Percentiles rank a stretch among this genome's conserved stretches.
Evolutionary conservation across 2,888 invertebrate species (phyloP).

Genomic region (Pseudococcus viburni): DNA sequence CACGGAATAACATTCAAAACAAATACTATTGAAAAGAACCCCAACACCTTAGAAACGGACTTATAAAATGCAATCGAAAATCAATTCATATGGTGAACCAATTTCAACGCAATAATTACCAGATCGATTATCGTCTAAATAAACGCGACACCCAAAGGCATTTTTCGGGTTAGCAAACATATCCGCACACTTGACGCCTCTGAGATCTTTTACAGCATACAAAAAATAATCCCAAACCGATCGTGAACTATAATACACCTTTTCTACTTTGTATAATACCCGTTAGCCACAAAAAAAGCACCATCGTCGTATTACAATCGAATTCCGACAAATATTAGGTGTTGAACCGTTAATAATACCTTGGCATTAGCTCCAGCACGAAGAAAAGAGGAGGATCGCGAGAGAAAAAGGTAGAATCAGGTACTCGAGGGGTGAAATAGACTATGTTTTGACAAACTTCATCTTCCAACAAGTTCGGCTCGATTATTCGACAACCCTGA

Average conservation of each 20-base stretch:
- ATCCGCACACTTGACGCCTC: not conserved
- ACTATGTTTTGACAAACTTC: conserved; percentile 38
- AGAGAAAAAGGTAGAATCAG: conserved; percentile 23
- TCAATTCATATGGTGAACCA: conserved; percentile 21
- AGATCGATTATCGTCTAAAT: not conserved
- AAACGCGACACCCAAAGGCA: not conserved
- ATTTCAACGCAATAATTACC: conserved; percentile 13
- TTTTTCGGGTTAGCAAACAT: not conserved
- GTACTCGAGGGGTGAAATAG: not conserved
- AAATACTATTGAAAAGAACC: not conserved
- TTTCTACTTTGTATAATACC: conserved; percentile 1
- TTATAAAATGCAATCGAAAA: not conserved
- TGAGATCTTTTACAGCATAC: not conserved
- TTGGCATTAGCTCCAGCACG: not conserved
- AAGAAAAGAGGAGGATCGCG: not conserved
- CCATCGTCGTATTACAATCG: conserved; percentile 32
- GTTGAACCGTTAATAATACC: conserved; percentile 59
- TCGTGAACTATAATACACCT: not conserved
- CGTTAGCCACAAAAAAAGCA: conserved; percentile 23
- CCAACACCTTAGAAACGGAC: not conserved
- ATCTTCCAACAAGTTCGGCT: not conserved
- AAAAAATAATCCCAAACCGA: not conserved
- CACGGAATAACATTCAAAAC: not conserved
- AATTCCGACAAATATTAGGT: conserved; percentile 63
- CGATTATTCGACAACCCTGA: conserved; percentile 7